Percentiles rank a stretch among this genome's conserved stretches.
phyloP scores from a whole-genome alignment of 2,888 invertebrate species.

The Hedychridium roseum region DNA sequence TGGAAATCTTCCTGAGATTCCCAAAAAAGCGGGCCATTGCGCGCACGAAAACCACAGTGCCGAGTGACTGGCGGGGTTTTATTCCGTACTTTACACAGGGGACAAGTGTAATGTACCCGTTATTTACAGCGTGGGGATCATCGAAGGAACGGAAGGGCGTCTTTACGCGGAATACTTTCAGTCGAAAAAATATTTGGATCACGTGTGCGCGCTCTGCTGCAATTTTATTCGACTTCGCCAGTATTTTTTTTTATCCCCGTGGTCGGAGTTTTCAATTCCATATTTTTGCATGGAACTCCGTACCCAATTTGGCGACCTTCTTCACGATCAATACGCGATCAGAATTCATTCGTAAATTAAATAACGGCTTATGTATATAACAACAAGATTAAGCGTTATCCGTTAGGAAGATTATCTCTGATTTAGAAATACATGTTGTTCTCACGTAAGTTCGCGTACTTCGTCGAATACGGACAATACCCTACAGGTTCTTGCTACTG shows the following conservation, averaged over 20 bases:
- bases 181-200: slow-evolving; percentile 45
- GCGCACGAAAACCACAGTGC: slow-evolving; percentile 17
- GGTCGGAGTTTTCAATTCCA: background rate
- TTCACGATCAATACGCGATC: slow-evolving; percentile 28
- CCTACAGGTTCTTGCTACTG: background rate
- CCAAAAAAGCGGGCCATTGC: background rate
- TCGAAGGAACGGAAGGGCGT: no score
- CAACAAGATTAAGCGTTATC: slow-evolving; percentile 63
- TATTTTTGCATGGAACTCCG: slow-evolving; percentile 8
- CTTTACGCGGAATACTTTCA: slow-evolving; percentile 47
- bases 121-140: no score
- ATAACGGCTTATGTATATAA: slow-evolving; percentile 64
- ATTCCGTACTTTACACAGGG: no score
- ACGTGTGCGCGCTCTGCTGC: slow-evolving; percentile 11
- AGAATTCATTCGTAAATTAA: slow-evolving; percentile 41
- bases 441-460: slow-evolving; percentile 19
- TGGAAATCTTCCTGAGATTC: background rate
- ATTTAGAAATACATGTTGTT: slow-evolving; percentile 58
- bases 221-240: background rate
- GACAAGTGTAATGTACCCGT: no score
- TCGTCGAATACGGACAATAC: slow-evolving; percentile 8
- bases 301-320: no score
- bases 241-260: background rate
- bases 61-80: slow-evolving; percentile 18
- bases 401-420: slow-evolving; percentile 59